Evolutionary conservation across 2,113 vertebrate species (phyloP).

Genomic region (Stegastes partitus): DNA sequence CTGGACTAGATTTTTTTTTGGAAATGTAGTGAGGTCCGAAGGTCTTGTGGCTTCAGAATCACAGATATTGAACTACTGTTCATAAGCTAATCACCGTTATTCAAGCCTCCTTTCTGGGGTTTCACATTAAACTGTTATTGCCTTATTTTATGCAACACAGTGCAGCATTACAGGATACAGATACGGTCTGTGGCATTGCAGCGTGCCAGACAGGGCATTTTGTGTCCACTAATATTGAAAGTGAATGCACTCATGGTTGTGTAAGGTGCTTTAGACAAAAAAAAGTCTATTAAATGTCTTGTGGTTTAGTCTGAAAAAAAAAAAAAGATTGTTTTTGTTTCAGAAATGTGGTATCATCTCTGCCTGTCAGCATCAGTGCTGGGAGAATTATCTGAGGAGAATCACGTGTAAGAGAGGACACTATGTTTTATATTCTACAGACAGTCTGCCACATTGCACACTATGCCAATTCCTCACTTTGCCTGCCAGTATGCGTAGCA

Average conservation of each 20-base stretch:
- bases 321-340: not conserved
- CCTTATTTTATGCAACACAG: not conserved
- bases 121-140: not conserved
- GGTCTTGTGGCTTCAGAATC: slow-evolving; percentile 3
- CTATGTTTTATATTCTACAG: not conserved
- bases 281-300: not conserved
- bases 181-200: slow-evolving; percentile 7
- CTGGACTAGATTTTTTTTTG: not conserved
- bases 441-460: not conserved
- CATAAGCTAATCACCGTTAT: slow-evolving; percentile 11
- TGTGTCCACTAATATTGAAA: not conserved
- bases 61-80: not conserved
- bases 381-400: not conserved
- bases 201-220: not conserved
- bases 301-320: not conserved
- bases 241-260: not conserved
- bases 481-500: slow-evolving; percentile 1
- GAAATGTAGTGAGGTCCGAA: not conserved
- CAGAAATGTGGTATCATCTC: not conserved
- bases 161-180: not conserved
- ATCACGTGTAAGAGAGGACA: not conserved
- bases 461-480: not conserved
- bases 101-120: no score
- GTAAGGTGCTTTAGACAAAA: not conserved
- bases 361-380: not conserved